Conservation (phyloP, 2,797 vertebrate species). For the Mycteria americana region DNA sequence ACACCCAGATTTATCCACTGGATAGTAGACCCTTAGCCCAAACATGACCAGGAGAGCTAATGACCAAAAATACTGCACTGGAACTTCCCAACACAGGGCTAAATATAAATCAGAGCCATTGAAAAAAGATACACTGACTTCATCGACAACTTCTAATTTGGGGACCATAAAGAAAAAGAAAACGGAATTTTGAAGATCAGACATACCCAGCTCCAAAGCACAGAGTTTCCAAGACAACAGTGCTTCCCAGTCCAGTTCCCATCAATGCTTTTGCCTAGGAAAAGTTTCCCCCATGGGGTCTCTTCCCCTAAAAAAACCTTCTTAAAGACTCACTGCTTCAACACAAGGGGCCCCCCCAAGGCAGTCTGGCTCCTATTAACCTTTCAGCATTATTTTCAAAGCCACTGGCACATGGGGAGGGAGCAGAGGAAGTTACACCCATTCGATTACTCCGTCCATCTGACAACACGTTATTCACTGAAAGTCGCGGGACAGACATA, state of each 20-base stretch:
- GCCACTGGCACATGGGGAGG: not conserved
- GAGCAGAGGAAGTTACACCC: conserved; percentile 42
- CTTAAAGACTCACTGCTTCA: not conserved
- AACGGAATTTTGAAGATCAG: conserved; percentile 18
- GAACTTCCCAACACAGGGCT: not conserved
- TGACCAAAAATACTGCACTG: not conserved
- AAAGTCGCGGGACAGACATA: not conserved
- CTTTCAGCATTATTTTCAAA: conserved; percentile 7
- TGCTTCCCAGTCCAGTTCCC: not conserved
- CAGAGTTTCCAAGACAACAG: conserved; percentile 56
- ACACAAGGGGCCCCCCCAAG: not conserved
- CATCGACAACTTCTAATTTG: not conserved
- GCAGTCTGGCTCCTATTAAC: conserved; percentile 4
- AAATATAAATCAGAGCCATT: conserved; percentile 23
- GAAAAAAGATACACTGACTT: not conserved
- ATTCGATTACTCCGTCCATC: not conserved
- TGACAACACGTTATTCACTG: not conserved
- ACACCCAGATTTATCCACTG: not conserved
- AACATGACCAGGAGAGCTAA: not conserved
- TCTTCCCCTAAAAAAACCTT: not conserved
- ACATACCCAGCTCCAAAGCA: not conserved
- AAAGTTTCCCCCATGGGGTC: not conserved
- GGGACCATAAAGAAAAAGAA: not conserved
- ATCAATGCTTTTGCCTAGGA: not conserved
- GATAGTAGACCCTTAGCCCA: not conserved